Conservation (phyloP, 2,888 invertebrate genomes). For the Caradrina kadenii region DNA sequence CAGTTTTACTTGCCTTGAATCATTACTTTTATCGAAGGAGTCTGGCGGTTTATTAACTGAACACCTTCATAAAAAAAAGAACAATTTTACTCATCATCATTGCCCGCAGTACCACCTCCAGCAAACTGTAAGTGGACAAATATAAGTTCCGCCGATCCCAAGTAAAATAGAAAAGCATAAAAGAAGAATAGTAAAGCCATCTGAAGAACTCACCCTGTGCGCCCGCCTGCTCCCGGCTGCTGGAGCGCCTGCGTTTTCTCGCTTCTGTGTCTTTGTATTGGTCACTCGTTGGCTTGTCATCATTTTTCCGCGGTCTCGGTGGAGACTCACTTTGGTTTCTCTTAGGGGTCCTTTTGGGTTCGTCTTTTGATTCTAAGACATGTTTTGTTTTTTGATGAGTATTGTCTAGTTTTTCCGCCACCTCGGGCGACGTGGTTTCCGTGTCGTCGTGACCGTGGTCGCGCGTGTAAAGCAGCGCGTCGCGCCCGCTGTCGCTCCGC, state of each 20-base stretch:
- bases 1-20: too few relatives aligned
- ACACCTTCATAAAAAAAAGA: too few relatives aligned
- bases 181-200: background rate
- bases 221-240: constrained; percentile 18
- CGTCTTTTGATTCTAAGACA: background rate
- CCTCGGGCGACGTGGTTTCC: constrained; percentile 48
- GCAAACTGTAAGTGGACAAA: too few relatives aligned
- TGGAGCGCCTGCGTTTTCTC: constrained; percentile 39
- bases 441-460: constrained; percentile 84
- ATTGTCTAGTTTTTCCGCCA: constrained; percentile 4
- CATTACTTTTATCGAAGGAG: too few relatives aligned
- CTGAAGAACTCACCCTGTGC: constrained; percentile 7
- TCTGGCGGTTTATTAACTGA: too few relatives aligned
- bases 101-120: too few relatives aligned
- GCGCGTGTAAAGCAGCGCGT: constrained; percentile 84
- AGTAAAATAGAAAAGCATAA: too few relatives aligned
- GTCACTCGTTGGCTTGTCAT: constrained; percentile 4
- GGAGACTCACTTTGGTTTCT: constrained; percentile 23
- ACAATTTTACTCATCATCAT: too few relatives aligned
- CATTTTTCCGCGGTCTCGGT: background rate
- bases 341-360: background rate
- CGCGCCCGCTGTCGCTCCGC: constrained; percentile 68
- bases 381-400: background rate
- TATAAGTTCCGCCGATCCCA: too few relatives aligned
- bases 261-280: constrained; percentile 6